Percentiles rank a stretch among this genome's conserved stretches.
Evolutionary conservation across 2,888 invertebrate genomes (phyloP).

Genomic region (Metopia argyrocephala): DNA sequence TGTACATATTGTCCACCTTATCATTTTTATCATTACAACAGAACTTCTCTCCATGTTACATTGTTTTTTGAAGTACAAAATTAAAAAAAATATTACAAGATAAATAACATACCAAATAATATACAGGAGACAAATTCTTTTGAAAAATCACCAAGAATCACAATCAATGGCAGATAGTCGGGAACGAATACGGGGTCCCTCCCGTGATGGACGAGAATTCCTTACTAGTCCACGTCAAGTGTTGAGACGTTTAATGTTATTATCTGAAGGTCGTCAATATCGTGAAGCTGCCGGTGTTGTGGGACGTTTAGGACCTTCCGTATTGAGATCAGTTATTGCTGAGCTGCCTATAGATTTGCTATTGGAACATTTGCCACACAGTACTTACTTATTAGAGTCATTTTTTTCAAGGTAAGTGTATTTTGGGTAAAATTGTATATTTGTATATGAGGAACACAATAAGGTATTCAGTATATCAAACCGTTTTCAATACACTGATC

Average conservation of each 20-base stretch:
- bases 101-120: conserved; percentile 34
- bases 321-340: conserved; percentile 86
- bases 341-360: conserved; percentile 92
- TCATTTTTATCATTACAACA: conserved; percentile 30
- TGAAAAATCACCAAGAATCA: conserved; percentile 74
- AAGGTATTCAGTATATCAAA: too few relatives aligned
- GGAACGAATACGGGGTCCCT: conserved; percentile 84
- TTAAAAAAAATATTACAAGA: conserved; percentile 16
- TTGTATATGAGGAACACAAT: too few relatives aligned
- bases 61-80: conserved; percentile 13
- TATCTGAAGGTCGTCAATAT: conserved; percentile 93
- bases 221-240: conserved; percentile 85
- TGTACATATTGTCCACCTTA: conserved; percentile 57
- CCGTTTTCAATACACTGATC: too few relatives aligned
- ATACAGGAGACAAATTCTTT: conserved; percentile 72
- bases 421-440: background rate
- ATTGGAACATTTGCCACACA: conserved; percentile 93
- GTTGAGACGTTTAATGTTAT: conserved; percentile 84
- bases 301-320: conserved; percentile 87
- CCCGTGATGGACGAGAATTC: conserved; percentile 81
- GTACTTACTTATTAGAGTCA: conserved; percentile 91
- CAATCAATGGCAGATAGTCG: conserved; percentile 84
- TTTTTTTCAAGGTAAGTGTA: conserved; percentile 84
- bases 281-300: conserved; percentile 93
- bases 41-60: conserved; percentile 16